A percentile compares a stretch with the other conserved stretches of the same genome.
phyloP scores from a whole-genome alignment of 2,888 invertebrate genomes.

The Cinara cedri region DNA sequence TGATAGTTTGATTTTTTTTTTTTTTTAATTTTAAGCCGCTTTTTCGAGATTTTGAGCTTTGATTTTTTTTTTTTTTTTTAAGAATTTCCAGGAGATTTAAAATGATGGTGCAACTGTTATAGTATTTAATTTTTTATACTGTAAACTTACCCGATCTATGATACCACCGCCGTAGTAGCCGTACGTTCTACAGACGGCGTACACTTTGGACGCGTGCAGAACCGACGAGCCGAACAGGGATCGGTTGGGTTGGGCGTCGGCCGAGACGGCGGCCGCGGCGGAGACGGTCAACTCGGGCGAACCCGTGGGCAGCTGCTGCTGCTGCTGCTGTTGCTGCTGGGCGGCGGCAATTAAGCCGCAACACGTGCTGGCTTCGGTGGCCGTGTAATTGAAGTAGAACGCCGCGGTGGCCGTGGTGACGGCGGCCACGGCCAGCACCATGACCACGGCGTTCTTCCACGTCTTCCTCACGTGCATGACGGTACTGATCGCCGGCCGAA shows the following conservation, averaged over 20 bases:
- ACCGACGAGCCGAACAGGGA: conserved; percentile 75
- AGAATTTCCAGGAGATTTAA: too few relatives aligned
- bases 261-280: conserved; percentile 62
- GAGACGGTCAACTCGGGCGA: too few relatives aligned
- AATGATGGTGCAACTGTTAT: too few relatives aligned
- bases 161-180: neutral
- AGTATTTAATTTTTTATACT: too few relatives aligned
- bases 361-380: conserved; percentile 18
- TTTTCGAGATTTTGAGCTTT: too few relatives aligned
- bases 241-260: conserved; percentile 75
- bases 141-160: conserved; percentile 6
- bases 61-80: too few relatives aligned
- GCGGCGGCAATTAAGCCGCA: conserved; percentile 5
- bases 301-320: neutral
- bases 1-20: too few relatives aligned
- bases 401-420: conserved; percentile 35
- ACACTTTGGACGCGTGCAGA: conserved; percentile 66
- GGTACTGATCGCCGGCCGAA: neutral
- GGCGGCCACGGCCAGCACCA: conserved; percentile 24
- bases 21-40: too few relatives aligned
- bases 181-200: conserved; percentile 25
- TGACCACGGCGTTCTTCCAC: conserved; percentile 32
- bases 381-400: conserved; percentile 47
- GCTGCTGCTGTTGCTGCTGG: neutral
- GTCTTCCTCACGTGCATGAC: conserved; percentile 35